phyloP scores from a whole-genome alignment of 2,113 vertebrate genomes.

The Corythoichthys intestinalis region DNA sequence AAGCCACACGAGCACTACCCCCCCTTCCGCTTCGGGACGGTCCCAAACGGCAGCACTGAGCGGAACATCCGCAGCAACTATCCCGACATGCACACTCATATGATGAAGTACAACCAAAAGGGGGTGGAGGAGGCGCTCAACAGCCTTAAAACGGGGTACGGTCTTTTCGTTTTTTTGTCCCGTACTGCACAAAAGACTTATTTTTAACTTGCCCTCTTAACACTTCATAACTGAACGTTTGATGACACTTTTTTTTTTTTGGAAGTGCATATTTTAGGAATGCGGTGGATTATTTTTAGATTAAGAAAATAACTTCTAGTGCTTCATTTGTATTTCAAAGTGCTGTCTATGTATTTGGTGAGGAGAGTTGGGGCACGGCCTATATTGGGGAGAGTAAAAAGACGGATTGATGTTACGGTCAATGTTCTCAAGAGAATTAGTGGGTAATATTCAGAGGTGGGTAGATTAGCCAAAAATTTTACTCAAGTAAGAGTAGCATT shows the following conservation, averaged over 20 bases:
- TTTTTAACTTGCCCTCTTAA: slow-evolving; percentile 20
- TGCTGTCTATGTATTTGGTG: slow-evolving; percentile 15
- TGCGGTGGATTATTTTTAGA: slow-evolving; percentile 53
- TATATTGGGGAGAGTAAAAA: slow-evolving; percentile 28
- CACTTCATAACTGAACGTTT: background rate
- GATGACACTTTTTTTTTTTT: slow-evolving; percentile 3
- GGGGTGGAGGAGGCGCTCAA: slow-evolving; percentile 92
- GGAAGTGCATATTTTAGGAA: slow-evolving; percentile 4
- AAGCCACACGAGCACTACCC: slow-evolving; percentile 95
- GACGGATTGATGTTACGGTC: slow-evolving; percentile 1
- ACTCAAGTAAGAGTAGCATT: too few species aligned
- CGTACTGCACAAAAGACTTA: background rate
- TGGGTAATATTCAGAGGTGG: background rate
- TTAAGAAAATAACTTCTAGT: slow-evolving; percentile 14
- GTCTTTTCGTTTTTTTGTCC: background rate
- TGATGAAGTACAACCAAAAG: slow-evolving; percentile 98
- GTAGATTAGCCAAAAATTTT: too few species aligned
- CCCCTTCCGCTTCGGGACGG: slow-evolving; percentile 94
- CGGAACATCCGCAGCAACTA: slow-evolving; percentile 98
- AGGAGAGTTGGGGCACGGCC: background rate
- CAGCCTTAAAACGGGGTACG: slow-evolving; percentile 93
- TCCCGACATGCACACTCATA: slow-evolving; percentile 96
- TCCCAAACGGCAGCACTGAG: slow-evolving; percentile 97
- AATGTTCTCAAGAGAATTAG: background rate
- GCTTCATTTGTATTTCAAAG: slow-evolving; percentile 32